These are phyloP conservation scores for Drosophila flavopinicola DNA, from an alignment of 2,888 invertebrate genomes.

Conservation along the genomic window DNA sequence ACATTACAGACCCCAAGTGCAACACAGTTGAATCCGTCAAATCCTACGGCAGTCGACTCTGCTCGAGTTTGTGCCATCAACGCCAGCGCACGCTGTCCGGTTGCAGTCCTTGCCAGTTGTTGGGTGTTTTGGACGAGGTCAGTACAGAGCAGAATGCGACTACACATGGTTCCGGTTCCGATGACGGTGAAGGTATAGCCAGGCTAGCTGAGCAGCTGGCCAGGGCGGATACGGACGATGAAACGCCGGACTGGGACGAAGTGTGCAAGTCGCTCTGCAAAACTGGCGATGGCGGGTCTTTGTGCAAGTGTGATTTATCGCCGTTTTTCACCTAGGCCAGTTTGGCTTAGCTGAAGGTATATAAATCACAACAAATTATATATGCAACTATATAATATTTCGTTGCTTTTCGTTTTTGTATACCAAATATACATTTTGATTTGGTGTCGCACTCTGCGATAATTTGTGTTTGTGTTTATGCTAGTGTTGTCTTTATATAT, in stretches of 20 bases:
- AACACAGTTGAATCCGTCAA: slow-evolving; percentile 15
- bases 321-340: slow-evolving; percentile 85
- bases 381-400: slow-evolving; percentile 55
- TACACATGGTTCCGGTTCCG: slow-evolving; percentile 52
- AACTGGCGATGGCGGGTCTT: slow-evolving; percentile 90
- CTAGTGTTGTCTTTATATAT: slow-evolving; percentile 69
- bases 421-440: slow-evolving; percentile 32
- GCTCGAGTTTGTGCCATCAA: slow-evolving; percentile 78
- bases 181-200: slow-evolving; percentile 6
- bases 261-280: slow-evolving; percentile 89
- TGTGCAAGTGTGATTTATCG: slow-evolving; percentile 90
- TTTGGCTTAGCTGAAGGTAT: slow-evolving; percentile 46
- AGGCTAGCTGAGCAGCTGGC: neutral
- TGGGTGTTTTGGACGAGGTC: slow-evolving; percentile 44
- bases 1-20: slow-evolving; percentile 21
- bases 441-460: slow-evolving; percentile 48
- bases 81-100: slow-evolving; percentile 72
- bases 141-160: slow-evolving; percentile 50
- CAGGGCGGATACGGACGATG: slow-evolving; percentile 5
- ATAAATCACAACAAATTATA: slow-evolving; percentile 61
- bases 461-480: slow-evolving; percentile 65
- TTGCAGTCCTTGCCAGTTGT: slow-evolving; percentile 78
- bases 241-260: slow-evolving; percentile 86
- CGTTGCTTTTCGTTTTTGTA: slow-evolving; percentile 50
- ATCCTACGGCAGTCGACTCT: slow-evolving; percentile 59